Evolutionary conservation across 2,113 vertebrate genomes (phyloP), one percentile per base, ranked within the genome.

Genomic region (Muscicapa adusta): DNA sequence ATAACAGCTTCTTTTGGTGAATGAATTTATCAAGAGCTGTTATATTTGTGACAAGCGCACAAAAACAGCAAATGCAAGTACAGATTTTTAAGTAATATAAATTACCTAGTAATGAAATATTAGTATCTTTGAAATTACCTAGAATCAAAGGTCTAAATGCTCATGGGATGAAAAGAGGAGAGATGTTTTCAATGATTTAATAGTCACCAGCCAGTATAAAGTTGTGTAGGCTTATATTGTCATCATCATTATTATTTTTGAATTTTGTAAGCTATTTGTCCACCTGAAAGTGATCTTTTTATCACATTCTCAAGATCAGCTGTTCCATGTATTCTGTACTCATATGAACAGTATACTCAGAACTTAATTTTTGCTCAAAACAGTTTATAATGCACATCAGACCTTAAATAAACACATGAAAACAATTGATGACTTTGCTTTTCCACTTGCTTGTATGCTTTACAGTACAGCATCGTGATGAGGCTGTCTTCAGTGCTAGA

Each of bases 31-130:
- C 43, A 40, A 25, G 9, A 58, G 8, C 13, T 67, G n/a, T 38
- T 53, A 5, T 14, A n/a, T 70, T 56, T 62, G 9, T 19, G 12
- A 47, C 13, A 74, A 43, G 9, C 0, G 0, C 33, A 53, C 8
- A 53, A 79, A 85, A 83, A 66, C 9, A 83, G 23, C 13, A 61
- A 75, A 65, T 58, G 26, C 8, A 72, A 38, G 67, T 67, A 61
- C 1, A 31, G 12, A 43, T 66, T 68, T 84, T 68, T 43, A 34
- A 68, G 10, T 48, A 22, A 3, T 24, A 7, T 62, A 29, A 31
- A 71, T 36, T 15, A 71, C 8, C 9, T 45, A 58, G 8, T 79
- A 29, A 45, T 61, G 13, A 60, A n/a, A 23, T 70, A 16, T 18
- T 31, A 56, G 1, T 48, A 4, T 61, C 20, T 71, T 65, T 26